Evolutionary conservation across 1,140 invertebrate species (phyloP), one percentile per base, ranked within the genome.

Genomic region (Euwallacea similis): DNA sequence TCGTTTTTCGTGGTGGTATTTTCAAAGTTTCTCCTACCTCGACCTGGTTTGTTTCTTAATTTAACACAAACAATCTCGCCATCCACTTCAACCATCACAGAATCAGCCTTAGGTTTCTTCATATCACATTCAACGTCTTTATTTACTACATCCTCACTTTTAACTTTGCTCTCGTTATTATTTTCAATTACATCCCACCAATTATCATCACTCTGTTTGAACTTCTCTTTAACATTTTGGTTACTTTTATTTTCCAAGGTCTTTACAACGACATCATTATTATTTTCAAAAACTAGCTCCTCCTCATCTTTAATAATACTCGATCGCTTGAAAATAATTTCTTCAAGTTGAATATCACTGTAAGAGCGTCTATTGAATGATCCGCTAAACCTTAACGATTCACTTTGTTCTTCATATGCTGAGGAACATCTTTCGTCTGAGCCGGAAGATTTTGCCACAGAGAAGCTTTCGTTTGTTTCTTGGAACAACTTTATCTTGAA

Each of bases 101-200:
- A 11, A 43, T 73, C 55, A 58, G 62, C 46, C 47, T 69, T 68
- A 43, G 6, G 11, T 33, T 33, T 33, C 21, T 33, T 33, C 4
- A 33, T 33, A 33, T 33, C 21, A 33, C 21, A 33, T 33, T 1
- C 21, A 46, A 65, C 41, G 11, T 44, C 7, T 11, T 61, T 44
- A 59, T 64, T 60, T 63, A n/a, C 41, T 41, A 42, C 72, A 63
- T 71, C 71, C 62, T 73, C 59, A 8, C 71, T 58, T n/a, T 64
- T 54, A n/a, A 6, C 54, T 46, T 10, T 42, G 41, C 33, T 69
- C 8, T 44, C 46, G 41, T 72, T 59, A 9, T 8, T 42, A 54
- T 62, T 50, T 54, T 73, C 73, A 61, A 78, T 69, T 44, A 75
- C 71, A 41, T 73, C 74, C 77, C 77, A 78, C 76, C 77, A 78